Evolutionary conservation across 2,797 vertebrate species (phyloP).

Genomic region (Alauda arvensis): DNA sequence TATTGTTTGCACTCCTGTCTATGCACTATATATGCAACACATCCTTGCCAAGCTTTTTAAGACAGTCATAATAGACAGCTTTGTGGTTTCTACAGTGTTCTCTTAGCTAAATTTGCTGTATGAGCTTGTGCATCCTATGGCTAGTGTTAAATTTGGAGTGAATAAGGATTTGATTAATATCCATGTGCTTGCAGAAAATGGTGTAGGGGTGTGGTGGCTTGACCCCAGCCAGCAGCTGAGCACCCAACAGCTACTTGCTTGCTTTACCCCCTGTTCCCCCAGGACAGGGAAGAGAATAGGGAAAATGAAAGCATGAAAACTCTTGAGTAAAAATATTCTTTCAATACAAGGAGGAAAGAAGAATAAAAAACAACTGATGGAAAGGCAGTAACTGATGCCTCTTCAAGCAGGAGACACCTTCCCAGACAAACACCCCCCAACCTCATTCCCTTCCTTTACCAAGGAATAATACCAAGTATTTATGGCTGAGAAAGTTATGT

Average conservation of each 20-base stretch:
- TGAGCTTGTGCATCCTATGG: neutral
- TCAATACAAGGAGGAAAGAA: neutral
- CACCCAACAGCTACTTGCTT: neutral
- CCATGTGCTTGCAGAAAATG: rapidly evolving
- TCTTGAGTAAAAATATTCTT: neutral
- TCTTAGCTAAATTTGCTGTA: neutral
- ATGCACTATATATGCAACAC: neutral
- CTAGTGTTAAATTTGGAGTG: neutral
- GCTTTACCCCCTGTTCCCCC: rapidly evolving
- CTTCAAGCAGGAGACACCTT: neutral
- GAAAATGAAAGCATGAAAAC: neutral
- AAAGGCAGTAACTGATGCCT: neutral
- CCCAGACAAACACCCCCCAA: neutral
- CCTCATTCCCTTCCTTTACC: neutral
- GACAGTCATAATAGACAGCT: neutral
- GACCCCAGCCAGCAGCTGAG: neutral
- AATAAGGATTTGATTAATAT: neutral
- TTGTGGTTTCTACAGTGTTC: neutral
- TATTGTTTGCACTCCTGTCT: neutral
- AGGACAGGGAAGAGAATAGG: neutral
- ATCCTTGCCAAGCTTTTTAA: neutral
- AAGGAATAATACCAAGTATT: neutral
- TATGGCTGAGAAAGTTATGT: neutral
- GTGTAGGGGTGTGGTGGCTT: neutral
- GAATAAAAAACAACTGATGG: neutral